Evolutionary conservation across 2,113 vertebrate species (phyloP).

Genomic region (Silurus glanis): DNA sequence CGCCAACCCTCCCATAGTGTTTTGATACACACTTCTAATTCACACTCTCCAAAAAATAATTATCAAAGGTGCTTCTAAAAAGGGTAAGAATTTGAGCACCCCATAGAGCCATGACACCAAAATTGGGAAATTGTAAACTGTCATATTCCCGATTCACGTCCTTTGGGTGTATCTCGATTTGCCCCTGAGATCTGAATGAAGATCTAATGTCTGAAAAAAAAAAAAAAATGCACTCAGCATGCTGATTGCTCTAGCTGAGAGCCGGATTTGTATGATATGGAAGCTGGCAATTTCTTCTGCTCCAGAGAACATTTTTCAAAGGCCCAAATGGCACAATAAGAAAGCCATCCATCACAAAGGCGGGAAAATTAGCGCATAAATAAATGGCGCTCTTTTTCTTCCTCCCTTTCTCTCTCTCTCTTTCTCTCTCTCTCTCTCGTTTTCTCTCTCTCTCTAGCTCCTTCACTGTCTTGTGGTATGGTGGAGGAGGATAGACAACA

Average conservation of each 20-base stretch:
- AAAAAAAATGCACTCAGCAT: slow-evolving; percentile 39
- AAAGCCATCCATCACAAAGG: slow-evolving; percentile 77
- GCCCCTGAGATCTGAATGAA: slow-evolving; percentile 28
- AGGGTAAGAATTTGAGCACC: not conserved
- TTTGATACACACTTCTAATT: not conserved
- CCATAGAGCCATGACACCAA: slow-evolving; percentile 4
- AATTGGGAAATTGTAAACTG: slow-evolving; percentile 21
- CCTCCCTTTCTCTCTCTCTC: slow-evolving; percentile 51
- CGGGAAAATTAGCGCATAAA: slow-evolving; percentile 73
- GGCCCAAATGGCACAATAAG: slow-evolving; percentile 74
- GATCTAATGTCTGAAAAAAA: slow-evolving; percentile 40
- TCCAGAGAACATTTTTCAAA: slow-evolving; percentile 73
- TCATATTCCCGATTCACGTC: not conserved
- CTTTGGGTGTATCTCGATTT: slow-evolving; percentile 27
- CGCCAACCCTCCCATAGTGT: not conserved
- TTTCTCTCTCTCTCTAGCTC: slow-evolving; percentile 12
- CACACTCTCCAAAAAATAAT: not conserved
- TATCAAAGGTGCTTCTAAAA: not conserved
- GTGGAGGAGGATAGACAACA: slow-evolving; percentile 67
- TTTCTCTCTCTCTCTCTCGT: slow-evolving; percentile 1
- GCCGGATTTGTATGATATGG: slow-evolving; percentile 63
- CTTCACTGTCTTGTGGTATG: slow-evolving; percentile 8
- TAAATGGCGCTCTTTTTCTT: slow-evolving; percentile 65
- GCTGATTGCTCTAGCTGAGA: slow-evolving; percentile 51
- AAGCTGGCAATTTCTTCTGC: slow-evolving; percentile 72